Percentiles rank a stretch among this genome's conserved stretches.
Conservation (phyloP, 2,113 vertebrate species). For the Prunella himalayana region DNA sequence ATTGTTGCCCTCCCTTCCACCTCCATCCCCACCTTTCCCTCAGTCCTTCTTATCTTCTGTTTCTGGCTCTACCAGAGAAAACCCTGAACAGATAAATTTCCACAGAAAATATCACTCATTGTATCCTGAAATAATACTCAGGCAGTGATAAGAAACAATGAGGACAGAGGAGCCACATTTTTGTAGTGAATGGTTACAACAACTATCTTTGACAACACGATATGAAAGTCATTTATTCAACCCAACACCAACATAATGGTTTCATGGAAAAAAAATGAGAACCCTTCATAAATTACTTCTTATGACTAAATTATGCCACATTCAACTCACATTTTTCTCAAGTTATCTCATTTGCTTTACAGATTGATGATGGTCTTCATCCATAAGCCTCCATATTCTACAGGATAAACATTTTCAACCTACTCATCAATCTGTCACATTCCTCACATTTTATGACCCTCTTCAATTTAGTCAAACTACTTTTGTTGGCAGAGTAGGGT, state of each 20-base stretch:
- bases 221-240: conserved; percentile 63
- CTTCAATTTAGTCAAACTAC: conserved; percentile 23
- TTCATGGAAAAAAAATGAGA: conserved; percentile 26
- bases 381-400: conserved; percentile 13
- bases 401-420: conserved; percentile 47
- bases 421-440: conserved; percentile 49
- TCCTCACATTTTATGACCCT: conserved; percentile 24
- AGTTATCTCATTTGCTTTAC: conserved; percentile 49
- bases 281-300: conserved; percentile 43
- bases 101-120: not conserved
- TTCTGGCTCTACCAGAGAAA: not conserved
- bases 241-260: conserved; percentile 12
- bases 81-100: not conserved
- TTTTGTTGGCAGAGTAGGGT: conserved; percentile 21
- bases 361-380: conserved; percentile 53
- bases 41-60: not conserved
- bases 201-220: conserved; percentile 34
- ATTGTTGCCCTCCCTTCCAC: not conserved
- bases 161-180: conserved; percentile 4
- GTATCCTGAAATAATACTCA: not conserved
- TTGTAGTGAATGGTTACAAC: conserved; percentile 38
- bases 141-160: not conserved
- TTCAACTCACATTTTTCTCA: conserved; percentile 51
- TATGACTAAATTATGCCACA: conserved; percentile 57
- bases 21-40: not conserved